A percentile compares a stretch with the other conserved stretches of the same genome.
These are phyloP conservation scores for Gorsachius goisagi DNA, from an alignment of 2,113 vertebrate species.

Conservation along the genomic window DNA sequence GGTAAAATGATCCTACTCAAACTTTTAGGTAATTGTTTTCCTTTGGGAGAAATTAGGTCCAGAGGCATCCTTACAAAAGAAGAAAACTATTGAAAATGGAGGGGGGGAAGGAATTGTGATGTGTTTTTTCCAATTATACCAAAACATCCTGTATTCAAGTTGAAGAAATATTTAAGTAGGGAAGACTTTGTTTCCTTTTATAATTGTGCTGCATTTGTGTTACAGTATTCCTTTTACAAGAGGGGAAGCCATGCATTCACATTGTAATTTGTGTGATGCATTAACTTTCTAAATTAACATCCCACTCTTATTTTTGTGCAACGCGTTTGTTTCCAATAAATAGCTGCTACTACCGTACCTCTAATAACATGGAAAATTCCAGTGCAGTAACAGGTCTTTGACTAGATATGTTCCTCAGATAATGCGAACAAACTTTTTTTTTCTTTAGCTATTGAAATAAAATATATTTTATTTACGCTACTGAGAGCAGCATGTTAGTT, in stretches of 20 bases:
- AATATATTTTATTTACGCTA: not conserved
- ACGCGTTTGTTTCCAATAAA: not conserved
- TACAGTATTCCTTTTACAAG: rapidly evolving
- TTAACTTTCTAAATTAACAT: not conserved
- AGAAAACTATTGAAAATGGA: not conserved
- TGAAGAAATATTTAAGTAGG: not conserved
- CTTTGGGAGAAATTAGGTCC: not conserved
- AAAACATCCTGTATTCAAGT: rapidly evolving
- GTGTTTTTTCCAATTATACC: not conserved
- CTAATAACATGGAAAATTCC: not conserved
- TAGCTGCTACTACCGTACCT: not conserved
- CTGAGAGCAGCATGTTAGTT: rapidly evolving
- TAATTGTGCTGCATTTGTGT: not conserved
- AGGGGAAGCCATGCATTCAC: not conserved
- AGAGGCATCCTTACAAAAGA: not conserved
- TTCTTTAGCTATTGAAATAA: not conserved
- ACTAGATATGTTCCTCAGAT: not conserved
- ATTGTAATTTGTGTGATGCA: not conserved
- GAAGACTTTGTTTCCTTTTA: not conserved
- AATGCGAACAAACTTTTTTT: not conserved
- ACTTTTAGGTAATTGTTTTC: not conserved
- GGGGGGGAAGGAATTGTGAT: not conserved
- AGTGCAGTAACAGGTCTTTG: not conserved
- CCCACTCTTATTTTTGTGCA: not conserved
- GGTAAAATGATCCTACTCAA: not conserved